Percentiles rank a stretch among this genome's conserved stretches.
Conservation (phyloP, 2,888 invertebrate species). For the Lasioglossum oenotherae region DNA sequence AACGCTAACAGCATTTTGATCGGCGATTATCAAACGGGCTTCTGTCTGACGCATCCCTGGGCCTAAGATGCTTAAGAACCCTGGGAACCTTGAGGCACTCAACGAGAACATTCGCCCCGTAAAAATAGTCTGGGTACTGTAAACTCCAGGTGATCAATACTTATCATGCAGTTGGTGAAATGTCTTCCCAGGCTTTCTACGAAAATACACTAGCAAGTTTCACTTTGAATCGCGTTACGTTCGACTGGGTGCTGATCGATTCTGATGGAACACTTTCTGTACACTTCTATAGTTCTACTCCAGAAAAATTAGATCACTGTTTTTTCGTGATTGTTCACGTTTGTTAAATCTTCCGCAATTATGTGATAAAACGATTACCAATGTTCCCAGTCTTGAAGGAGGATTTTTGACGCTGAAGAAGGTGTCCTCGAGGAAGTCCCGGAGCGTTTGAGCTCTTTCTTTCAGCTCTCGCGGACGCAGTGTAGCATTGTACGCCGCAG, state of each 20-base stretch:
- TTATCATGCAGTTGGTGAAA: background rate
- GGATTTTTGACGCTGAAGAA: too few relatives aligned
- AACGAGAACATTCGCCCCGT: background rate
- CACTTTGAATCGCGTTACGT: too few relatives aligned
- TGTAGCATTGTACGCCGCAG: constrained; percentile 37
- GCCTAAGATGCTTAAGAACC: background rate
- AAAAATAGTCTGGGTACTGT: background rate
- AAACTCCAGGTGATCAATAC: background rate
- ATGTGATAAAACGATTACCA: background rate
- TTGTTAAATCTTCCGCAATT: background rate
- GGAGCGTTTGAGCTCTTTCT: background rate
- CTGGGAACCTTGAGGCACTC: background rate
- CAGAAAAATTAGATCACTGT: background rate
- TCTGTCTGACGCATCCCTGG: background rate
- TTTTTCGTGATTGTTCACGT: background rate
- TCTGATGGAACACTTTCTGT: background rate
- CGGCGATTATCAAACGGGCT: constrained; percentile 16
- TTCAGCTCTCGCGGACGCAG: background rate
- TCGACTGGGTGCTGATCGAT: background rate
- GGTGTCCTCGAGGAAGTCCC: background rate
- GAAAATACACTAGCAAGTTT: background rate
- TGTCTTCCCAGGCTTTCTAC: background rate
- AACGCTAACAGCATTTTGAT: constrained; percentile 59
- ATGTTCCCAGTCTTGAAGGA: background rate
- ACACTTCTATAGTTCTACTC: background rate